These are phyloP conservation scores for Tetragonula carbonaria DNA, from an alignment of 2,888 invertebrate genomes.

Conservation along the genomic window DNA sequence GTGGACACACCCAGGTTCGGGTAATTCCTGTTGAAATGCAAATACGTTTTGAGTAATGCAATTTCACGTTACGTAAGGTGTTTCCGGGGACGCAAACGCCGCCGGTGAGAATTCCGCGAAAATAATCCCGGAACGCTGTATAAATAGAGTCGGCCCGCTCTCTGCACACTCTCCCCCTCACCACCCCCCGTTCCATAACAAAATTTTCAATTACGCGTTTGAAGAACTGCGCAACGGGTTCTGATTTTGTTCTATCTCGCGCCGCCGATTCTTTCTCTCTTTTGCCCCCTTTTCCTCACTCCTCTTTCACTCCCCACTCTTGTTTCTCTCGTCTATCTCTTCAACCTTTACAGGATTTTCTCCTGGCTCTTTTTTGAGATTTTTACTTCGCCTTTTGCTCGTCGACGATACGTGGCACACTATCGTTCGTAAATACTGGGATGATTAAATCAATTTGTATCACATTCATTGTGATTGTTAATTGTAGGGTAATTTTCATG, in stretches of 20 bases:
- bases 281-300: too few species aligned
- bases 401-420: too few species aligned
- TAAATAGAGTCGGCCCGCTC: conserved; percentile 31
- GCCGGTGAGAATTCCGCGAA: conserved; percentile 11
- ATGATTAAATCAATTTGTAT: too few species aligned
- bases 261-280: not conserved
- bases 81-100: conserved; percentile 7
- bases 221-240: conserved; percentile 7
- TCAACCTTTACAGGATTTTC: too few species aligned
- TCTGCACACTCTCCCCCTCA: too few species aligned
- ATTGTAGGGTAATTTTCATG: too few species aligned
- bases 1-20: not conserved
- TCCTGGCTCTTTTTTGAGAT: too few species aligned
- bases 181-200: conserved; percentile 24
- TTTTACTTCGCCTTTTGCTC: too few species aligned
- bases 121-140: conserved; percentile 40
- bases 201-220: conserved; percentile 56
- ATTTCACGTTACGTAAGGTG: conserved; percentile 41
- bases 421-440: too few species aligned
- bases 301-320: not conserved
- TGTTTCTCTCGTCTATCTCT: too few species aligned
- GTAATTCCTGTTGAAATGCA: conserved; percentile 33
- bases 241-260: conserved; percentile 50
- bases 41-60: conserved; percentile 40
- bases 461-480: too few species aligned